Base-by-base conservation (phyloP, 1,140 invertebrate genomes). In the Aleiodes sp. region DNA sequence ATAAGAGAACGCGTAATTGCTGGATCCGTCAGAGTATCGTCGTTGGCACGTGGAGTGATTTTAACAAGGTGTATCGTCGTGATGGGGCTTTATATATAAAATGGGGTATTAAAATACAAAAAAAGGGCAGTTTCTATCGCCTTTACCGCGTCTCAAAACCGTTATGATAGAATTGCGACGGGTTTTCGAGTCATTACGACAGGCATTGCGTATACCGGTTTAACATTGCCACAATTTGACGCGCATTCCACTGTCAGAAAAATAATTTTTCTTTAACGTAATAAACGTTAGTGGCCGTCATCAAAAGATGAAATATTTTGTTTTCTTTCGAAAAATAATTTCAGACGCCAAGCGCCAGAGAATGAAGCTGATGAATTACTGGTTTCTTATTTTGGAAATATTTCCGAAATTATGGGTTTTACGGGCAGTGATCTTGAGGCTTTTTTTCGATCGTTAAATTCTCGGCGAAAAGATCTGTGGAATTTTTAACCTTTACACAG, bases 161-260 rank as follows among this genome's bases (percentile, higher is more conserved):
- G 74, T 77, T 78, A 78, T 70, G 62, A 70, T 63, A 39, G 67
- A 70, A 73, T 71, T 69, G 41, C 35, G 26, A 29, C 21, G 28
- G 21, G 31, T 62, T n/a, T 61, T 28, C 19, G 39, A 43, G 61
- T 59, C 59, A 67, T 63, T 62, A 66, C 24, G 31, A 39, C 39
- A 31, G 65, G 52, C 62, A 19, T 29, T 60, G 33, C 29, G 28
- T 28, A 71, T 71, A 71, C 70, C 70, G 70, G 70, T 71, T 71
- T 67, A 7, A 28, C 41, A 39, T 56, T 35, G 33, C 64, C 41
- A 56, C 64, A 65, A 65, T 56, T 65, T 46, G 64, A 31, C 29
- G 43, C 43, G 43, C 41, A 56, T 56, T 56, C 39, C 31, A 9
- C 10, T 2, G 46, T 52, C 16, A 12, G 21, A 12, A 52, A 52